Conservation (phyloP, 2,113 vertebrate species). For the Callithrix jacchus region DNA sequence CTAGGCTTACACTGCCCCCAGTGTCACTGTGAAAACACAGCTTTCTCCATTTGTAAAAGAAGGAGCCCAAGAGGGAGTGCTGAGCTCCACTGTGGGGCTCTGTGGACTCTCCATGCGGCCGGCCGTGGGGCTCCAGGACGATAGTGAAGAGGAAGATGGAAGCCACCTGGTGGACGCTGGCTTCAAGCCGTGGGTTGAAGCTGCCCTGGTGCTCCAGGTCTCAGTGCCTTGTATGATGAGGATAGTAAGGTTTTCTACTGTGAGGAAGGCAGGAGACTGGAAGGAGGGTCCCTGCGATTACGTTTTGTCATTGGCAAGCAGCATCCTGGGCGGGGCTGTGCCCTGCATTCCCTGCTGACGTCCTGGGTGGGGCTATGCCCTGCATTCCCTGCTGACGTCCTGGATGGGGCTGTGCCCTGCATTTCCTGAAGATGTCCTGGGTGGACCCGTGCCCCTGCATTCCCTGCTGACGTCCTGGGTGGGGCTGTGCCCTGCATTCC, state of each 20-base stretch:
- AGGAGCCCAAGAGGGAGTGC: neutral
- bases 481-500: no score
- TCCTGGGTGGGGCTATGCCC: neutral
- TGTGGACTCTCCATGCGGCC: rapidly evolving
- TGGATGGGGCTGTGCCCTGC: neutral
- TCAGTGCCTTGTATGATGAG: neutral
- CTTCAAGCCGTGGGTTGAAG: neutral
- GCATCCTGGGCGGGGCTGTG: no score
- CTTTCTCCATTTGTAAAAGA: neutral
- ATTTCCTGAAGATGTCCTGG: no score
- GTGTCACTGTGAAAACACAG: neutral
- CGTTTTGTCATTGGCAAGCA: neutral
- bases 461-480: no score
- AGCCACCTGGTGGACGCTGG: neutral
- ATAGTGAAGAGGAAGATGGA: no score
- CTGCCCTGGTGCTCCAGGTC: neutral
- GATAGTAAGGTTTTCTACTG: neutral
- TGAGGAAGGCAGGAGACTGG: neutral
- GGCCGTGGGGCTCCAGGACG: no score
- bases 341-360: no score
- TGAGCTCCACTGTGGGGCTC: no score
- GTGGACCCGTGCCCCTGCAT: no score
- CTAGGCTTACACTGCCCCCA: neutral
- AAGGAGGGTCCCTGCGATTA: neutral
- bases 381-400: no score